Conservation (phyloP, 2,113 vertebrate genomes). For the Boulengeromyrus knoepffleri region DNA sequence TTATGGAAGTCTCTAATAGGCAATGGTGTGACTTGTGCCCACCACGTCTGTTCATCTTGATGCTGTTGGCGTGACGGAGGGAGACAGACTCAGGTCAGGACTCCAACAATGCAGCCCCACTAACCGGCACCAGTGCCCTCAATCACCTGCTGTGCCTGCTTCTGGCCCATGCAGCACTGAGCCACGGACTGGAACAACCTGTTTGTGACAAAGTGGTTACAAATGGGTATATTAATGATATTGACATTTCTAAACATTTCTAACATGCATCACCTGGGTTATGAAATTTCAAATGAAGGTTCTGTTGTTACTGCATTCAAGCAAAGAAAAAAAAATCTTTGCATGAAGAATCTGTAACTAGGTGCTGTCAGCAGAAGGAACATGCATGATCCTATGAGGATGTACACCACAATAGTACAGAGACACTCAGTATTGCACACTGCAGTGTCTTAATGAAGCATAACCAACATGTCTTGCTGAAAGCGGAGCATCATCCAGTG, state of each 20-base stretch:
- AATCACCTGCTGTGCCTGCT: constrained; percentile 99
- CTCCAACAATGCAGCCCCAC: constrained; percentile 26
- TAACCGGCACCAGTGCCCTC: constrained; percentile 97
- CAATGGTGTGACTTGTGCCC: not conserved
- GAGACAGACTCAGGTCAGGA: not conserved
- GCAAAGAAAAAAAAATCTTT: not conserved
- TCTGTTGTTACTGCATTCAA: not conserved
- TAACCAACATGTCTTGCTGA: not conserved
- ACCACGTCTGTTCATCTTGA: not conserved
- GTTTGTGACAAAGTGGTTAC: not conserved
- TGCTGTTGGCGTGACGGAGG: not conserved
- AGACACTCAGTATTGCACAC: not conserved
- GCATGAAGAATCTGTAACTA: not conserved
- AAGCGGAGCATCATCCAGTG: not conserved
- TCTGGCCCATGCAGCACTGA: constrained; percentile 99
- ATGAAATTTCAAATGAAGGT: not conserved
- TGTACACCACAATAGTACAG: not conserved
- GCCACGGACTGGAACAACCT: constrained; percentile 98
- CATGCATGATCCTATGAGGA: not conserved
- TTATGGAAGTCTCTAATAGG: not conserved
- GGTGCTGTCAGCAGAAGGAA: not conserved
- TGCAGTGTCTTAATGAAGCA: not conserved
- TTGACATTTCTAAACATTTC: not conserved
- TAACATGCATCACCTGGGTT: not conserved
- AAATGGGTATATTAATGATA: not conserved